Base-by-base conservation (phyloP, 1,140 invertebrate species). In the Archegozetes longisetosus region DNA sequence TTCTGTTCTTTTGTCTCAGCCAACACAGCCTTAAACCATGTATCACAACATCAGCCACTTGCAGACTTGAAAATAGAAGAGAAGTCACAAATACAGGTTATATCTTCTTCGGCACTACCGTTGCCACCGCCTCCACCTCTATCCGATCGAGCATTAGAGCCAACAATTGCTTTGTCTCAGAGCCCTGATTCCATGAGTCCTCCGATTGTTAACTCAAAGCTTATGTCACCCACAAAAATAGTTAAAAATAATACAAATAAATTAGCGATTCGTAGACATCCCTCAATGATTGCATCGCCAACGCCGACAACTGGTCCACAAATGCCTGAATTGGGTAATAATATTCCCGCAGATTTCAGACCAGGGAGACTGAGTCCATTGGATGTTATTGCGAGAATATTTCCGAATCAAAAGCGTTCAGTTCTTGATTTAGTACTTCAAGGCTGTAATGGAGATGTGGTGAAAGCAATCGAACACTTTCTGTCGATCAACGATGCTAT, bases 381-480 rank as follows among this genome's bases (percentile, higher is more conserved):
- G 29, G 87, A 93, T 63, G 89, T 92, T 72, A 72, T 94, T 32
- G 77, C 81, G 3, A 80, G 86, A 51, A 73, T 94, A 3, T 95
- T 94, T 71, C 89, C 89, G 0, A 82, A 84, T 51, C 92, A 94
- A 69, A 71, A 76, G 29, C 77, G 84, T 14, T 81, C 85, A 0
- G 88, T 94, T 0, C 70, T 96, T 46, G 88, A 93, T 67, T 70
- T 94, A 55, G 86, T 91, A 12, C 72, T 91, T 12, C 82, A 87
- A 62, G 79, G 86, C 23, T 90, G 86, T 70, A 86, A 86, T 61
- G 82, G 88, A 40, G 86, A 91, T 68, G 70, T 91, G n/a, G 74
- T 88, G 2, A 84, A 86, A 61, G 80, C 83, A 9, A 84, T 84
- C 25, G 82, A 84, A 64, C 81, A 84, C 61, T 81, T 83, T 57